A percentile compares a stretch with the other conserved stretches of the same genome.
Evolutionary conservation across 2,888 invertebrate genomes (phyloP).

Genomic region (Baronia brevicornis): DNA sequence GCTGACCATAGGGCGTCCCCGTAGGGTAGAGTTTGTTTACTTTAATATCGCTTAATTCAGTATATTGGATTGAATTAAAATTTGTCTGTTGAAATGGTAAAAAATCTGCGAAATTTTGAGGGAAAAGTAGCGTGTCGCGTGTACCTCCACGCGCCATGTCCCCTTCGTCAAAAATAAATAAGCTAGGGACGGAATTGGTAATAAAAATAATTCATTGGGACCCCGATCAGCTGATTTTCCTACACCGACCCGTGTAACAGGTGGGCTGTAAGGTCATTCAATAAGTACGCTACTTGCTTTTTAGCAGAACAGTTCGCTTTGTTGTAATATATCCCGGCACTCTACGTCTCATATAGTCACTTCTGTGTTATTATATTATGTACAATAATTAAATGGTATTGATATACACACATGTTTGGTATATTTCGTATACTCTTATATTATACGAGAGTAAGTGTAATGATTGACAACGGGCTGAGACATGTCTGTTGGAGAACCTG

Average conservation of each 20-base stretch:
- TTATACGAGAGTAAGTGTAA: too few species aligned
- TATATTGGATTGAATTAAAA: too few species aligned
- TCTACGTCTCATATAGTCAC: too few species aligned
- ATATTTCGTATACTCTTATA: too few species aligned
- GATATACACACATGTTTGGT: too few species aligned
- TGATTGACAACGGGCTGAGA: too few species aligned
- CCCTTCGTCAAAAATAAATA: slow-evolving; percentile 65
- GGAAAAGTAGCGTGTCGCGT: slow-evolving; percentile 46
- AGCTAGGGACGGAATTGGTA: slow-evolving; percentile 63
- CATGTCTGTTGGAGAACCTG: too few species aligned
- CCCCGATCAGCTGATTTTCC: slow-evolving; percentile 71
- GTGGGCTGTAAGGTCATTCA: slow-evolving; percentile 76
- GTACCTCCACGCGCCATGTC: slow-evolving; percentile 35
- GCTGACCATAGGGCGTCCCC: too few species aligned
- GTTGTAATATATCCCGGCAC: slow-evolving; percentile 50
- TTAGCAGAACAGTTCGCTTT: slow-evolving; percentile 64
- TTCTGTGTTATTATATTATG: too few species aligned
- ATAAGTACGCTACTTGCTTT: slow-evolving; percentile 71
- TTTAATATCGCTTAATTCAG: too few species aligned
- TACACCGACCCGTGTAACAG: slow-evolving; percentile 74
- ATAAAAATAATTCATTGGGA: slow-evolving; percentile 67
- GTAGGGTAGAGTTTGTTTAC: too few species aligned
- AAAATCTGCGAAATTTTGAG: slow-evolving; percentile 43
- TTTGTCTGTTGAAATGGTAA: slow-evolving; percentile 36
- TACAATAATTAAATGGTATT: too few species aligned